phyloP scores from a whole-genome alignment of 1,140 invertebrate genomes.

The Hylyphantes graminicola region DNA sequence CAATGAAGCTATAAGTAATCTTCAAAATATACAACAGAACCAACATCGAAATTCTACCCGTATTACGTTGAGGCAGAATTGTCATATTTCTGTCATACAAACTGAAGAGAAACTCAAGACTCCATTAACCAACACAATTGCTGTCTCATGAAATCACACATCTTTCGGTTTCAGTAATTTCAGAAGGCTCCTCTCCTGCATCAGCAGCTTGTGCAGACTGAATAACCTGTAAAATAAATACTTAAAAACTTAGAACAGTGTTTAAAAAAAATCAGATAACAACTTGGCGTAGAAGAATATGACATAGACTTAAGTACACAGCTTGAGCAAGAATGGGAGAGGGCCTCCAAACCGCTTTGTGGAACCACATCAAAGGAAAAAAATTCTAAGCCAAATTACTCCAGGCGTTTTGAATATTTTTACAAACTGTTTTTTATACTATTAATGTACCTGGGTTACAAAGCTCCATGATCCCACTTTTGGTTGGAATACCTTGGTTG shows the following conservation, averaged over 20 bases:
- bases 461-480: too few species aligned
- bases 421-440: neutral
- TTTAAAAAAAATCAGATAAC: neutral
- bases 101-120: neutral
- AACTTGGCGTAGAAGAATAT: neutral
- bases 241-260: neutral
- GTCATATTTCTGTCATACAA: conserved; percentile 11
- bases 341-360: too few species aligned
- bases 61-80: conserved; percentile 20
- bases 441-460: too few species aligned
- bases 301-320: neutral
- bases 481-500: too few species aligned
- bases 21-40: neutral
- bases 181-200: conserved; percentile 4
- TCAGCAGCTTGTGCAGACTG: conserved; percentile 41
- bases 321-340: neutral
- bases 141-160: neutral
- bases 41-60: conserved; percentile 27
- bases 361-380: neutral
- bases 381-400: neutral
- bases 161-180: conserved; percentile 33
- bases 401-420: neutral
- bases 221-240: conserved; percentile 31
- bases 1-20: neutral
- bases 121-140: neutral